These are phyloP conservation scores for Eledone cirrhosa DNA, from an alignment of 2,888 invertebrate genomes.

Conservation along the genomic window DNA sequence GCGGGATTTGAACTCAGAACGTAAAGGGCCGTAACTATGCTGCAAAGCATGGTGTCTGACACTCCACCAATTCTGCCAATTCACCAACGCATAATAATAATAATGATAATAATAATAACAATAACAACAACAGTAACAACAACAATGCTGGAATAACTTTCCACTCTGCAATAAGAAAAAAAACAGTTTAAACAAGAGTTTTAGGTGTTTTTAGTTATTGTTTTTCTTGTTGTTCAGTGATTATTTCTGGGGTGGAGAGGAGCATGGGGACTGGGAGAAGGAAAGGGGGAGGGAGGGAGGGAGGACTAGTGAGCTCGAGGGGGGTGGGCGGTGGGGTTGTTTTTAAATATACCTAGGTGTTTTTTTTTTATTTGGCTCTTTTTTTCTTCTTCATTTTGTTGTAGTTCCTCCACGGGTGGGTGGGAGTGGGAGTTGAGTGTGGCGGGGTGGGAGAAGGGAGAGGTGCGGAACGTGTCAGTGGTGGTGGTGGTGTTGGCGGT, in stretches of 20 bases:
- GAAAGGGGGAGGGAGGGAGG: neutral
- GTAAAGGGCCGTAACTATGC: no score
- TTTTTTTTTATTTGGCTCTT: neutral
- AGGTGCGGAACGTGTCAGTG: neutral
- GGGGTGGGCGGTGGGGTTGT: no score
- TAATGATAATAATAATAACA: no score
- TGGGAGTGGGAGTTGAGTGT: neutral
- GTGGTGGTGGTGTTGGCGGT: no score
- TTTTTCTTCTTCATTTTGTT: neutral
- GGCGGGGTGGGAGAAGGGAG: neutral
- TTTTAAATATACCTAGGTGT: neutral
- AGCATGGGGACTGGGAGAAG: no score
- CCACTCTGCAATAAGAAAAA: neutral
- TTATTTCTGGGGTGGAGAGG: no score
- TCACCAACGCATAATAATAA: no score
- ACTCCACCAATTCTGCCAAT: no score
- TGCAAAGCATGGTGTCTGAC: no score
- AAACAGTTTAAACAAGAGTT: neutral
- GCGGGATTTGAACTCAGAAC: no score
- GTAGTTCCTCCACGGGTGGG: neutral
- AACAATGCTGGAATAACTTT: no score
- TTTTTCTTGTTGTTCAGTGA: neutral
- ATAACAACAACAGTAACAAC: no score
- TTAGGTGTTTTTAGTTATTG: neutral
- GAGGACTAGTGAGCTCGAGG: neutral